phyloP scores from a whole-genome alignment of 2,113 vertebrate species.

The Albula glossodonta region DNA sequence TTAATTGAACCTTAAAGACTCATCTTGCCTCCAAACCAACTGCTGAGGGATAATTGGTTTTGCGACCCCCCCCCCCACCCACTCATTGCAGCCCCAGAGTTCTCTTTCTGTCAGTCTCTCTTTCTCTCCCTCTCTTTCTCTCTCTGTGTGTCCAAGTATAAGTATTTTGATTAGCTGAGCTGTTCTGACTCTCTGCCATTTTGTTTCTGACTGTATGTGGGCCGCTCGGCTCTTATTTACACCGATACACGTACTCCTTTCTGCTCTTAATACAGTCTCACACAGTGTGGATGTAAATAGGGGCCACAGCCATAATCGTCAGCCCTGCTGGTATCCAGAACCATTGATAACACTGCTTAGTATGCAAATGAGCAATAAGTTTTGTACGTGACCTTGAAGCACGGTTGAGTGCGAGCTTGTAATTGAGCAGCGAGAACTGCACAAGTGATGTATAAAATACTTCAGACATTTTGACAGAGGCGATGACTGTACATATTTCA shows the following conservation, averaged over 20 bases:
- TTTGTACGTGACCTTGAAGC: neutral
- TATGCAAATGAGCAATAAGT: neutral
- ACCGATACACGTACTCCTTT: neutral
- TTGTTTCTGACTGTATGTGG: neutral
- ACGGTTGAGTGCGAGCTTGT: neutral
- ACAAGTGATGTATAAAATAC: neutral
- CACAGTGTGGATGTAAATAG: neutral
- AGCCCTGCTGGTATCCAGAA: neutral
- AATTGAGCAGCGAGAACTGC: neutral
- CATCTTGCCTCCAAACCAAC: conserved; percentile 30
- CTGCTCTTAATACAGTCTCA: neutral
- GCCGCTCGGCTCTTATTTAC: neutral
- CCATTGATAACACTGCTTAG: neutral
- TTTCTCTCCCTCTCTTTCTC: neutral
- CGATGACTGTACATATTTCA: neutral
- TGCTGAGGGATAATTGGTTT: conserved; percentile 36
- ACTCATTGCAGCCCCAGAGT: conserved; percentile 36
- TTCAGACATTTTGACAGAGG: neutral
- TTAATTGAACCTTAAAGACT: conserved; percentile 47
- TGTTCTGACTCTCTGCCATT: neutral
- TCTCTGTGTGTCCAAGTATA: conserved; percentile 29
- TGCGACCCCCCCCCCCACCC: neutral
- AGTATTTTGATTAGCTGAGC: neutral
- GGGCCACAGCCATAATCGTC: neutral
- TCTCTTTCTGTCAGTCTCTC: conserved; percentile 1